Percentiles rank a stretch among this genome's conserved stretches.
phyloP scores from a whole-genome alignment of 2,797 vertebrate species.

The Lacerta agilis region DNA sequence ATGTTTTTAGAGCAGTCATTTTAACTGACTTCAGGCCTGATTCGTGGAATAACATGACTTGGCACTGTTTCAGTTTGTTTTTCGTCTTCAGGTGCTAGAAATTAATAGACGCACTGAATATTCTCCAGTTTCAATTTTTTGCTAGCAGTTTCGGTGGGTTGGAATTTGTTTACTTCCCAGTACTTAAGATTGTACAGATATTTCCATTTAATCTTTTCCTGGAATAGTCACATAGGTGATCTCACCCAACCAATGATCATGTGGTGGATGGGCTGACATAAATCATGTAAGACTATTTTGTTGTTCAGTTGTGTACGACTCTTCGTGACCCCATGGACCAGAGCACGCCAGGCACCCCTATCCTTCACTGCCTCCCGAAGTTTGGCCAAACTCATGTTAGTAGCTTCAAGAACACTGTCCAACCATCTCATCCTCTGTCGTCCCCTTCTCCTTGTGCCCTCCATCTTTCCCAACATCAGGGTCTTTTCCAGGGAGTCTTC shows the following conservation, averaged over 20 bases:
- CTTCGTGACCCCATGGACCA: too few relatives aligned
- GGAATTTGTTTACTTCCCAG: neutral
- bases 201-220: neutral
- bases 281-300: neutral
- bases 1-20: neutral
- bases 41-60: neutral
- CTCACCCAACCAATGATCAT: neutral
- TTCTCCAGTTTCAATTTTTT: neutral
- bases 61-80: neutral
- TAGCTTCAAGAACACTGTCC: too few relatives aligned
- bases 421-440: too few relatives aligned
- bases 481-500: too few relatives aligned
- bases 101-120: neutral
- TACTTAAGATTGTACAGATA: neutral
- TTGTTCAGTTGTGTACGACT: too few relatives aligned
- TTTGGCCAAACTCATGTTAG: too few relatives aligned
- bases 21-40: conserved; percentile 27
- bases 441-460: too few relatives aligned
- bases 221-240: neutral
- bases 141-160: neutral
- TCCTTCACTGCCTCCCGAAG: too few relatives aligned
- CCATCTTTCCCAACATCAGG: too few relatives aligned
- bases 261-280: neutral
- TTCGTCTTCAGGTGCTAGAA: neutral
- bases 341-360: too few relatives aligned